These are phyloP conservation scores for Vulpes vulpes DNA, from an alignment of 2,113 vertebrate species.

Conservation along the genomic window DNA sequence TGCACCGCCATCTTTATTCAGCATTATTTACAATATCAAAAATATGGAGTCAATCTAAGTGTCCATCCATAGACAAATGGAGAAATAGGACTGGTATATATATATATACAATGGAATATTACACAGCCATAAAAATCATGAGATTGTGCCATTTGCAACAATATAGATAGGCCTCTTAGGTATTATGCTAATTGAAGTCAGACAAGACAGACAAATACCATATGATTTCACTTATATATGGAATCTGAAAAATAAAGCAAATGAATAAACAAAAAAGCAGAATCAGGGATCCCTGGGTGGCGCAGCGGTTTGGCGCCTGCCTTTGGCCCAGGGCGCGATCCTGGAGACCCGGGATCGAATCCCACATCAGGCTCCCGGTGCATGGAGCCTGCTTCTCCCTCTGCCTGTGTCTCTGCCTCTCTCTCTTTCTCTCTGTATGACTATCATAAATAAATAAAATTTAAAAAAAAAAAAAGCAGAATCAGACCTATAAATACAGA, in stretches of 20 bases:
- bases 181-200: neutral
- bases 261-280: neutral
- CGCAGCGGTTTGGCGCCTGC: too few relatives aligned
- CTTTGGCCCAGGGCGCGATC: too few relatives aligned
- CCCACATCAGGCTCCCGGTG: too few relatives aligned
- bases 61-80: neutral
- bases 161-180: neutral
- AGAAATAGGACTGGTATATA: neutral
- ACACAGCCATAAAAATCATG: neutral
- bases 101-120: neutral
- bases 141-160: neutral
- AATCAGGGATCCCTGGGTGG: too few relatives aligned
- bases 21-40: neutral
- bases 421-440: too few relatives aligned
- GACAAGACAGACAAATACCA: neutral
- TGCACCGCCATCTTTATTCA: neutral
- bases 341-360: too few relatives aligned
- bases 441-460: too few relatives aligned
- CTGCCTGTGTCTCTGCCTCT: too few relatives aligned
- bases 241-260: neutral
- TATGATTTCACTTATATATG: neutral
- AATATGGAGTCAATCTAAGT: neutral
- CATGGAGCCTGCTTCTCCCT: too few relatives aligned
- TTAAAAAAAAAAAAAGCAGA: neutral
- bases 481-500: neutral